These are phyloP conservation scores for Cylindroiulus punctatus DNA, from an alignment of 2,888 invertebrate genomes.

Conservation along the genomic window DNA sequence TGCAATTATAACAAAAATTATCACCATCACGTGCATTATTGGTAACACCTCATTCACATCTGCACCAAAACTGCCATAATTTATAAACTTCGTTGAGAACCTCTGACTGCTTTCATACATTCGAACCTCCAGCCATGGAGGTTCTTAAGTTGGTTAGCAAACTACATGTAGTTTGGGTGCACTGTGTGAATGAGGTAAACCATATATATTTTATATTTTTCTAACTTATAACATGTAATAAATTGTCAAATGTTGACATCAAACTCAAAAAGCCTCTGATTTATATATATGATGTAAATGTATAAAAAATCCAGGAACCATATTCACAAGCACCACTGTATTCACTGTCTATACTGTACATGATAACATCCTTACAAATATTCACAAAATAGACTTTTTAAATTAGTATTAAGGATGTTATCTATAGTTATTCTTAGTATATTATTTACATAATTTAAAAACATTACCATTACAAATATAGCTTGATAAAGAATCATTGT, in stretches of 20 bases:
- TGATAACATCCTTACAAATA: slow-evolving; percentile 39
- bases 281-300: slow-evolving; percentile 27
- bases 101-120: too few relatives aligned
- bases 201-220: not conserved
- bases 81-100: too few relatives aligned
- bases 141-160: too few relatives aligned
- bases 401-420: slow-evolving; percentile 35
- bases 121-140: too few relatives aligned
- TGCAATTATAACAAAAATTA: not conserved
- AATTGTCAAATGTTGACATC: not conserved
- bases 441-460: slow-evolving; percentile 42
- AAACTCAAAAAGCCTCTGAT: not conserved
- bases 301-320: slow-evolving; percentile 46
- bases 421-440: not conserved
- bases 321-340: slow-evolving; percentile 14
- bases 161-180: too few relatives aligned
- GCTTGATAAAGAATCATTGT: not conserved
- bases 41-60: too few relatives aligned
- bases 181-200: too few relatives aligned
- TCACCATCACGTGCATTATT: not conserved
- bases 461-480: not conserved
- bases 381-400: slow-evolving; percentile 45
- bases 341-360: not conserved
- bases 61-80: too few relatives aligned
- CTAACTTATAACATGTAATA: not conserved